Evolutionary conservation across 37 sponge, comb jelly and placozoan species (phyloP).

Genomic region (Theonella swinhoei): DNA sequence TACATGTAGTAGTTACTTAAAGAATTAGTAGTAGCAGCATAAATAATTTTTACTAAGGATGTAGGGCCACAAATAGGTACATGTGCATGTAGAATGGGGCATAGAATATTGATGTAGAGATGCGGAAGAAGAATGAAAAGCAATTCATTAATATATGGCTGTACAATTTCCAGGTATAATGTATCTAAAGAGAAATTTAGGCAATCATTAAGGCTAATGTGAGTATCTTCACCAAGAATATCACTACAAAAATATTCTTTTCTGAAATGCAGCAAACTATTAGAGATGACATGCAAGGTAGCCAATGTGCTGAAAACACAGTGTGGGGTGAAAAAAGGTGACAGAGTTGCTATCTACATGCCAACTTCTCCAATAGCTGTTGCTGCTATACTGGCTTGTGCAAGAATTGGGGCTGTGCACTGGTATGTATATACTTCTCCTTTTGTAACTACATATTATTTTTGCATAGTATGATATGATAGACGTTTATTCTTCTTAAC

Average conservation of each 20-base stretch:
- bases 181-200: neutral
- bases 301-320: constrained; percentile 66
- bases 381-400: constrained; percentile 73
- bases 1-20: no score
- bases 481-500: no score
- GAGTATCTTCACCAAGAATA: neutral
- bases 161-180: neutral
- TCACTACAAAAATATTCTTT: no score
- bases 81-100: no score
- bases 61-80: no score
- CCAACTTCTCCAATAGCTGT: constrained; percentile 45
- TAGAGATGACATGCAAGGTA: constrained; percentile 64
- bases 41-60: no score
- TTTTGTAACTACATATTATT: neutral
- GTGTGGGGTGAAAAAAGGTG: constrained; percentile 66
- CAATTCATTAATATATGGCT: no score
- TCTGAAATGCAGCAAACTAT: no score
- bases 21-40: no score
- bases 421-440: constrained; percentile 21
- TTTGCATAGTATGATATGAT: no score
- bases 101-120: no score
- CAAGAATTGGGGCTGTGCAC: constrained; percentile 73
- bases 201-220: neutral
- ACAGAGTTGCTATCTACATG: constrained; percentile 71
- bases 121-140: no score